Percentiles rank a stretch among this genome's conserved stretches.
Evolutionary conservation across 2,888 invertebrate species (phyloP).

Genomic region (Nomada lathburiana): DNA sequence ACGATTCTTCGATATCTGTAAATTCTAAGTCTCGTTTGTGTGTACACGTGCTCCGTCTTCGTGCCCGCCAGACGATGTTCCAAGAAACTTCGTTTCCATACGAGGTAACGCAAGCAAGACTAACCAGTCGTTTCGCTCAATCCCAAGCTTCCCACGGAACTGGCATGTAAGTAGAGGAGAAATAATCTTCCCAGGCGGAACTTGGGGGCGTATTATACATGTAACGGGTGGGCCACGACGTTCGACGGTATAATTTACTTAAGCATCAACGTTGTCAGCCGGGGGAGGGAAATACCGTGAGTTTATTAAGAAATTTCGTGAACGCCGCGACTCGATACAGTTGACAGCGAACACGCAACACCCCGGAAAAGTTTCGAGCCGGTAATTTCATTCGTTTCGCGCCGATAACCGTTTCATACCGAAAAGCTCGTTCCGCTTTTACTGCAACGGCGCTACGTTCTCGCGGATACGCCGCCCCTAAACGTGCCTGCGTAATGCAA

Average conservation of each 20-base stretch:
- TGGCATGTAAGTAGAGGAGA: neutral
- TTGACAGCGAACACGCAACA: neutral
- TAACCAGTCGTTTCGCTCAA: slow-evolving; percentile 21
- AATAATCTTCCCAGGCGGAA: slow-evolving; percentile 1
- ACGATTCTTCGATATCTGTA: neutral
- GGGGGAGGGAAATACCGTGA: neutral
- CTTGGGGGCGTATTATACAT: slow-evolving; percentile 1
- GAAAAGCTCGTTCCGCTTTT: slow-evolving; percentile 22
- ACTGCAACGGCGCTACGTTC: neutral
- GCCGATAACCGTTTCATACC: slow-evolving; percentile 19
- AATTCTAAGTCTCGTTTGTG: neutral
- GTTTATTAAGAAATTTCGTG: slow-evolving; percentile 42
- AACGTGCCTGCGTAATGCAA: neutral
- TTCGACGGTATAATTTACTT: slow-evolving; percentile 11
- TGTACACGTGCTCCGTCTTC: neutral
- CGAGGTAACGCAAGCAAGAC: neutral
- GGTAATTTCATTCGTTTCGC: slow-evolving; percentile 20
- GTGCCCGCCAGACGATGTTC: neutral
- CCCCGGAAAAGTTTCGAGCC: neutral
- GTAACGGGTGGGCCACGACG: neutral
- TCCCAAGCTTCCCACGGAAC: neutral
- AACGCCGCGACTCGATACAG: neutral
- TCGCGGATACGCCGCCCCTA: too few relatives aligned
- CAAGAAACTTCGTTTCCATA: neutral
- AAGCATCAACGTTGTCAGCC: neutral